Evolutionary conservation across 2,113 vertebrate species (phyloP).

Genomic region (Canis aureus): DNA sequence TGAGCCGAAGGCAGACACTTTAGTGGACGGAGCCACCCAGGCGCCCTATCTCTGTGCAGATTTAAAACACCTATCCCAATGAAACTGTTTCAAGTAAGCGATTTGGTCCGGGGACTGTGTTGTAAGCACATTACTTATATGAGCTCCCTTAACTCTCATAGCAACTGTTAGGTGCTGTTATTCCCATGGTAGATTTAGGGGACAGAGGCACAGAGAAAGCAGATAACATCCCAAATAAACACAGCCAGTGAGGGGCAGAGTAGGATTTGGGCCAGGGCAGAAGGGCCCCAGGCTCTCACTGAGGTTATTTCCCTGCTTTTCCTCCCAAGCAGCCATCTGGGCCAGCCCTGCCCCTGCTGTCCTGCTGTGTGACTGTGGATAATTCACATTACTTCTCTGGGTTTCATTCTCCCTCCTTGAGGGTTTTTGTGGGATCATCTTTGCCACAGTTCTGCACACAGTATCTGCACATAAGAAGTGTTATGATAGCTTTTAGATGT

Average conservation of each 20-base stretch:
- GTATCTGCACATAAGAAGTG: background rate
- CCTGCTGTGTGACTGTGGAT: accelerated
- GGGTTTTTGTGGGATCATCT: background rate
- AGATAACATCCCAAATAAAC: background rate
- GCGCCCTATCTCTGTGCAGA: background rate
- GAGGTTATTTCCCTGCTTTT: accelerated
- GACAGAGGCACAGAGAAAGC: background rate
- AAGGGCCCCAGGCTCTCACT: accelerated
- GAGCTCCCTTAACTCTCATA: background rate
- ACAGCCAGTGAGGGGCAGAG: too few relatives aligned
- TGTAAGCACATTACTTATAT: background rate
- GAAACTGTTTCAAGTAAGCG: background rate
- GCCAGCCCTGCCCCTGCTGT: too few relatives aligned
- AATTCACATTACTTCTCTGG: too few relatives aligned
- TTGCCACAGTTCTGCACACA: accelerated
- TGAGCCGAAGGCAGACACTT: too few relatives aligned
- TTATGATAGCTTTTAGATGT: background rate
- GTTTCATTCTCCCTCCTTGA: background rate
- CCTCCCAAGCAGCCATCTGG: accelerated
- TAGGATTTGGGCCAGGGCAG: accelerated
- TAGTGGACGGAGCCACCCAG: too few relatives aligned
- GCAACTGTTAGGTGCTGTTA: background rate
- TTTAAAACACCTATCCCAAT: background rate
- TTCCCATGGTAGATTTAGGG: background rate
- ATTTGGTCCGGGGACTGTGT: background rate